These are phyloP conservation scores for Mesorhabditis spiculigera DNA, from an alignment of 2,888 invertebrate genomes.

Conservation along the genomic window DNA sequence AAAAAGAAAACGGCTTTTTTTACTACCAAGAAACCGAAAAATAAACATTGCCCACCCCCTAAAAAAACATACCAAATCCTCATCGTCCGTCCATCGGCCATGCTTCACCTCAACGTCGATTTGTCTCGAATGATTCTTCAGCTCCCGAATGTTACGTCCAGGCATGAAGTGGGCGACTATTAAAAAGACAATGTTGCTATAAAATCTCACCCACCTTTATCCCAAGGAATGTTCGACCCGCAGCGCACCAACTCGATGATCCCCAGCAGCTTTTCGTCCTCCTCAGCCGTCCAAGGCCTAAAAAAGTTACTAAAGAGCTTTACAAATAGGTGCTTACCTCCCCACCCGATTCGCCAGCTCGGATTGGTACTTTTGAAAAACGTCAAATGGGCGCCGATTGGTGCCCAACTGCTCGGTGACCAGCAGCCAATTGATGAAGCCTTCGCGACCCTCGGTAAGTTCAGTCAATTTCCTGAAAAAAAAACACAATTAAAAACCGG, in stretches of 20 bases:
- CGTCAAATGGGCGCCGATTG: conserved; percentile 60
- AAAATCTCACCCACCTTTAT: conserved; percentile 59
- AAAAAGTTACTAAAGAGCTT: conserved; percentile 8
- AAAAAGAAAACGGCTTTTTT: conserved; percentile 9
- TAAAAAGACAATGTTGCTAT: background rate
- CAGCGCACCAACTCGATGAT: conserved; percentile 68
- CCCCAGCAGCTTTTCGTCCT: conserved; percentile 70
- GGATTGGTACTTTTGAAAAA: conserved; percentile 60
- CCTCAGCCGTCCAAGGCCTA: conserved; percentile 69
- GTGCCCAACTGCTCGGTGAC: conserved; percentile 48
- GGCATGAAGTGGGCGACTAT: conserved; percentile 51
- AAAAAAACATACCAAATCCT: conserved; percentile 36
- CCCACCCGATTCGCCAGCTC: conserved; percentile 34
- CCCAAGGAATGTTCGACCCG: conserved; percentile 74
- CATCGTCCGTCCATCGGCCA: conserved; percentile 50
- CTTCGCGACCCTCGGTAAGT: background rate
- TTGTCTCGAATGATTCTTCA: conserved; percentile 36
- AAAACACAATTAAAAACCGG: too few relatives aligned
- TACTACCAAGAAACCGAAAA: too few relatives aligned
- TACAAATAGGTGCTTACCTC: conserved; percentile 10
- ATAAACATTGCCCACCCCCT: background rate
- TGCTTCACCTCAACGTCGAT: conserved; percentile 39
- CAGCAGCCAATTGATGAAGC: conserved; percentile 38
- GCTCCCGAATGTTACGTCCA: conserved; percentile 41
- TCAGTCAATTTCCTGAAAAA: background rate